These are phyloP conservation scores for Erythrocercus mccallii DNA, from an alignment of 2,113 vertebrate genomes.

Conservation along the genomic window DNA sequence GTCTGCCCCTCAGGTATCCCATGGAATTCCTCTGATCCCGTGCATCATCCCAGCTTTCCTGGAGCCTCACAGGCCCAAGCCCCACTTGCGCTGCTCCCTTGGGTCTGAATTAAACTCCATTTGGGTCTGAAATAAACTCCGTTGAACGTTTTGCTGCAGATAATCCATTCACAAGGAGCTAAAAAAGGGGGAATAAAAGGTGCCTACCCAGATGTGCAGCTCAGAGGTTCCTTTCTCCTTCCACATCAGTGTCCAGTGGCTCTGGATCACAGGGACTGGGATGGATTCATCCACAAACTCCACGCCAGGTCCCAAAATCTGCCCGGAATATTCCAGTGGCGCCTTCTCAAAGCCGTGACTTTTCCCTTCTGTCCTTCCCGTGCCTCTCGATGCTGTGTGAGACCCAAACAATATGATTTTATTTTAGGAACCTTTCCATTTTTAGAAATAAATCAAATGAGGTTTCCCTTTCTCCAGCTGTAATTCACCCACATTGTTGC, in stretches of 20 bases:
- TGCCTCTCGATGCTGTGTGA: not conserved
- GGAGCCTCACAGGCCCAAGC: rapidly evolving
- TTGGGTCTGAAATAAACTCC: not conserved
- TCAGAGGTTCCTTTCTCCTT: not conserved
- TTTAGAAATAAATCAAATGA: constrained; percentile 41
- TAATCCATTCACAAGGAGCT: not conserved
- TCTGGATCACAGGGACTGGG: rapidly evolving
- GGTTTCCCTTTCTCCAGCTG: constrained; percentile 1
- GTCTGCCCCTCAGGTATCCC: not conserved
- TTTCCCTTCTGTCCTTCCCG: not conserved
- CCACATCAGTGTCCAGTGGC: rapidly evolving
- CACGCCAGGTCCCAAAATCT: not conserved
- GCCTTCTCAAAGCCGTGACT: not conserved
- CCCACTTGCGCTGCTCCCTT: rapidly evolving
- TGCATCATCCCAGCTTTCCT: not conserved
- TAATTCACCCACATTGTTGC: constrained; percentile 28
- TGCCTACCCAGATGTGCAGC: not conserved
- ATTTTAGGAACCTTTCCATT: constrained; percentile 27
- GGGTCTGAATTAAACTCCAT: not conserved
- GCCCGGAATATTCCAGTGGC: rapidly evolving
- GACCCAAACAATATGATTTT: not conserved
- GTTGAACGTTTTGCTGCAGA: not conserved
- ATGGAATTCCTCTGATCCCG: not conserved
- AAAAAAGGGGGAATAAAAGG: rapidly evolving
- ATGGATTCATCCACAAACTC: not conserved